Conservation (phyloP, 2,113 vertebrate species). For the Corythornis vintsioides region DNA sequence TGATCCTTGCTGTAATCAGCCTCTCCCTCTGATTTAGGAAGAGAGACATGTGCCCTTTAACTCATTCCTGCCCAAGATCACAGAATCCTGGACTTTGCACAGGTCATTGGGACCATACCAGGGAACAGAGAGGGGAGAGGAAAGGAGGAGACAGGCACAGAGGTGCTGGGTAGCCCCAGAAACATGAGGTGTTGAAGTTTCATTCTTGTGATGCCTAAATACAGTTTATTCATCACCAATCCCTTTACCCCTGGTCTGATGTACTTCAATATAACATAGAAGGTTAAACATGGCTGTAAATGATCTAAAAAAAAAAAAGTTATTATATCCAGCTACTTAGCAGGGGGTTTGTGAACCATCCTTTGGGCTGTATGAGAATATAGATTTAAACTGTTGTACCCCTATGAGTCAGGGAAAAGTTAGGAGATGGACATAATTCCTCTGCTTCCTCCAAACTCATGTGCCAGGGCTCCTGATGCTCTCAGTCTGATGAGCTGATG, state of each 20-base stretch:
- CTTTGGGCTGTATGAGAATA: background rate
- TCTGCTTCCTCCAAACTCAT: rapidly evolving
- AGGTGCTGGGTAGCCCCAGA: background rate
- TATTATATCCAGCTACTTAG: background rate
- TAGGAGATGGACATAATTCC: too few relatives aligned
- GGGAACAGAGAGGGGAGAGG: background rate
- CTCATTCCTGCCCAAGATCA: background rate
- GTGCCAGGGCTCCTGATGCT: too few relatives aligned
- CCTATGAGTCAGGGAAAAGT: background rate
- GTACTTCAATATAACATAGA: background rate
- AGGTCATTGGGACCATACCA: background rate
- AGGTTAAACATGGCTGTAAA: background rate
- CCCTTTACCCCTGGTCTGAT: background rate
- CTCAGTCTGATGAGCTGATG: rapidly evolving
- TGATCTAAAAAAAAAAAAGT: background rate
- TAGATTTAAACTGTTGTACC: background rate
- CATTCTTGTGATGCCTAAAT: background rate
- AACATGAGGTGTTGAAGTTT: background rate
- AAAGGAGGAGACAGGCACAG: background rate
- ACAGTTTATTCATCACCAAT: background rate
- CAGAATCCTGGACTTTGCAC: background rate
- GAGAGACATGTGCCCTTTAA: background rate
- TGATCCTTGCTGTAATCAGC: background rate
- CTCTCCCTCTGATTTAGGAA: background rate
- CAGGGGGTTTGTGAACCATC: too few relatives aligned